phyloP scores from a whole-genome alignment of 30 jellyfish, hydroid and myxozoan species.

The Rhopilema esculentum region DNA sequence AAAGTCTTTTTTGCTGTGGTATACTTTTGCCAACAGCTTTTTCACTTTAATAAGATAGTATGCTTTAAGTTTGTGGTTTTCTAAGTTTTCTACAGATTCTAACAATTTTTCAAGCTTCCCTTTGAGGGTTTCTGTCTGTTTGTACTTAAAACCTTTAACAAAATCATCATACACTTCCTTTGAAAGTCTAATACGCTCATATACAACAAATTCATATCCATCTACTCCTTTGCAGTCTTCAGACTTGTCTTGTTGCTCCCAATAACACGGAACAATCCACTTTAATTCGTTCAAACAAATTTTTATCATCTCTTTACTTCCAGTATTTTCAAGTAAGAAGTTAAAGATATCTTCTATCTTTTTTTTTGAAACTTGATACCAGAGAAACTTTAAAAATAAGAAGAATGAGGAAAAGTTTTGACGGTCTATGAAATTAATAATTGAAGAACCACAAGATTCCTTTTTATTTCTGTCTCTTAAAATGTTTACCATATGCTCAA shows the following conservation, averaged over 20 bases:
- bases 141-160: neutral
- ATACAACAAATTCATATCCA: neutral
- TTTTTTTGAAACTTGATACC: neutral
- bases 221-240: neutral
- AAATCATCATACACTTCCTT: neutral
- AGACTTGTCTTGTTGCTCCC: too few species aligned
- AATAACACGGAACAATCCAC: neutral
- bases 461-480: neutral
- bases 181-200: slow-evolving; percentile 1
- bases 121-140: neutral
- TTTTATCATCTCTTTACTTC: neutral
- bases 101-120: neutral
- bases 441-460: too few species aligned
- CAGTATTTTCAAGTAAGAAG: neutral
- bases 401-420: neutral
- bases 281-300: slow-evolving; percentile 24
- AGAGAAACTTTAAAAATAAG: slow-evolving; percentile 10
- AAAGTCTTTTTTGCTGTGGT: neutral
- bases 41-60: neutral
- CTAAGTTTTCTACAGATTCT: neutral
- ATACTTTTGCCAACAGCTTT: neutral
- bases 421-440: too few species aligned
- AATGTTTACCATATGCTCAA: slow-evolving; percentile 7
- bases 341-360: neutral
- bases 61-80: neutral